Conservation (phyloP, 2,797 vertebrate genomes). For the Rhabdomys pumilio region DNA sequence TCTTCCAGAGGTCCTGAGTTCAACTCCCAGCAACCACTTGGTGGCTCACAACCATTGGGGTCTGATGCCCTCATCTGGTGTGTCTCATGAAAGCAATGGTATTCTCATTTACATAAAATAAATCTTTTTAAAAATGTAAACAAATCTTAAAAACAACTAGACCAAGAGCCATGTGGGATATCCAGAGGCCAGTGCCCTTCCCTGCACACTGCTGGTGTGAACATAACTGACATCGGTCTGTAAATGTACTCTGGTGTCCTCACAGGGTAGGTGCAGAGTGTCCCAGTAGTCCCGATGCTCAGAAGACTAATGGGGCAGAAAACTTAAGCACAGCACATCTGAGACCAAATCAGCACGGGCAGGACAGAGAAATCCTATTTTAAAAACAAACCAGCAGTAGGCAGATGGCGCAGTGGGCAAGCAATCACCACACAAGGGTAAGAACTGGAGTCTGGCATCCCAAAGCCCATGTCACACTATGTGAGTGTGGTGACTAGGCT, state of each 20-base stretch:
- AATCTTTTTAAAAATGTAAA: too few species aligned
- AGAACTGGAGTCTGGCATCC: too few species aligned
- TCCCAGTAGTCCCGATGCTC: neutral
- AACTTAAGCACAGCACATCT: neutral
- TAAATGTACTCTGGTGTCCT: neutral
- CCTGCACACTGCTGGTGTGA: neutral
- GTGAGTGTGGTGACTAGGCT: neutral
- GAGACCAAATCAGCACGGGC: neutral
- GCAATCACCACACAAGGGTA: neutral
- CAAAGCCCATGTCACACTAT: neutral
- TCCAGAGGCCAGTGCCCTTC: neutral
- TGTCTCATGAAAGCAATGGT: too few species aligned
- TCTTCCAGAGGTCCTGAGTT: too few species aligned
- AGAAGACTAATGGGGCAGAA: neutral
- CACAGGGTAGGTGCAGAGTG: neutral
- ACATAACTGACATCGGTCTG: neutral
- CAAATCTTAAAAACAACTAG: neutral
- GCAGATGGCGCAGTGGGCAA: neutral
- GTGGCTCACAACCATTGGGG: too few species aligned
- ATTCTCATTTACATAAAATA: too few species aligned
- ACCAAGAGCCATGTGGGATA: neutral
- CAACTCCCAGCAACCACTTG: too few species aligned
- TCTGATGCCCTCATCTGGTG: too few species aligned
- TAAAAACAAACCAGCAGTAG: neutral
- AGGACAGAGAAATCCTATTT: neutral